phyloP scores from a whole-genome alignment of 2,113 vertebrate genomes.

The Pelobates fuscus region DNA sequence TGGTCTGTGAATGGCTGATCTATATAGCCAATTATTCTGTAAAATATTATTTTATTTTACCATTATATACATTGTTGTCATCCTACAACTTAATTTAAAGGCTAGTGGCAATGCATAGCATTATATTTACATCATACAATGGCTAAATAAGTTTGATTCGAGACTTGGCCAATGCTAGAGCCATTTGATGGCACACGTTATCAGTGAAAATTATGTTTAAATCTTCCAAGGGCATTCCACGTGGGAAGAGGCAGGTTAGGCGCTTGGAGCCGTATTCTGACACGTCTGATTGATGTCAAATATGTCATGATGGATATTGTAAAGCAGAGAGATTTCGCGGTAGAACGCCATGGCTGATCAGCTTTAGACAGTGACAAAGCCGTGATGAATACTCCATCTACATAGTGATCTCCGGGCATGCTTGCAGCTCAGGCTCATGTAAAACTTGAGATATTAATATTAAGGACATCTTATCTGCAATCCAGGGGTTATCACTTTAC shows the following conservation, averaged over 20 bases:
- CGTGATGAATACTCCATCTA: conserved; percentile 78
- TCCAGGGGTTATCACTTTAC: too few relatives aligned
- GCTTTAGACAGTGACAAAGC: conserved; percentile 66
- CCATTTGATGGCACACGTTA: background rate
- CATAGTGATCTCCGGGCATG: conserved; percentile 70
- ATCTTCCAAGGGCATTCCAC: background rate
- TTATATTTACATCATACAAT: too few relatives aligned
- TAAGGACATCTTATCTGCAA: too few relatives aligned
- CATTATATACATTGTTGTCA: too few relatives aligned
- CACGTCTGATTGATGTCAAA: conserved; percentile 82
- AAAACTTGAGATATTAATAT: background rate
- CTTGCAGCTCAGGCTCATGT: background rate
- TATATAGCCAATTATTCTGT: too few relatives aligned
- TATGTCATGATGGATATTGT: conserved; percentile 81
- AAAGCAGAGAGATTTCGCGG: conserved; percentile 76
- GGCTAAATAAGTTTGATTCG: too few relatives aligned
- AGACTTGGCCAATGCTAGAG: too few relatives aligned
- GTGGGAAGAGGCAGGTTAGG: background rate
- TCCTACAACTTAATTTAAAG: too few relatives aligned
- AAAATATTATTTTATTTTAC: too few relatives aligned
- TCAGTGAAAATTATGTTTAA: conserved; percentile 3
- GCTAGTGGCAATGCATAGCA: too few relatives aligned
- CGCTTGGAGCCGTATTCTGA: conserved; percentile 55
- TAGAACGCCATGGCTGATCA: conserved; percentile 69
- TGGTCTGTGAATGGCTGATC: too few relatives aligned